phyloP scores from a whole-genome alignment of 2,113 vertebrate genomes.

The Ophiodon elongatus region DNA sequence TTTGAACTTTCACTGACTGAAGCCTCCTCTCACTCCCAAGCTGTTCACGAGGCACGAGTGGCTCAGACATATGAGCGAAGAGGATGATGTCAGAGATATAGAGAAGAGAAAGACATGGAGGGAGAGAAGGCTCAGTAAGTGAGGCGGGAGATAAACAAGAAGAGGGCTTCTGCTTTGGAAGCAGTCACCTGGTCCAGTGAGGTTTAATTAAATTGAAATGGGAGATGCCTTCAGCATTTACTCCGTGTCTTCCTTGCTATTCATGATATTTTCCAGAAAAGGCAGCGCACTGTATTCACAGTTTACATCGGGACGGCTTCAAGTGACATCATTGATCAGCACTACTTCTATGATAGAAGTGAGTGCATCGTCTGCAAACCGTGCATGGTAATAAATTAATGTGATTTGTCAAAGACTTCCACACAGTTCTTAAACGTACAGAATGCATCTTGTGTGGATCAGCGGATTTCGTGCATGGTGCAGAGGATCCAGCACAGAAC shows the following conservation, averaged over 20 bases:
- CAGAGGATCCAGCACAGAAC: neutral
- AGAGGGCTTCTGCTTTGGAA: neutral
- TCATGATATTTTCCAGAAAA: neutral
- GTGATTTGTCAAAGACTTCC: neutral
- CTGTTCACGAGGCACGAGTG: conserved; percentile 22
- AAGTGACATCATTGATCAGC: neutral
- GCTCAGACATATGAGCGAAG: conserved; percentile 38
- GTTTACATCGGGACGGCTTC: neutral
- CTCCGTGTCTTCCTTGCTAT: neutral
- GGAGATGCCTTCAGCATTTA: neutral
- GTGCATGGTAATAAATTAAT: neutral
- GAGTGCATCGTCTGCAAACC: neutral
- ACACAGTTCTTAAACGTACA: neutral
- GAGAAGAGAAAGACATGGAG: neutral
- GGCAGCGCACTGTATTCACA: neutral
- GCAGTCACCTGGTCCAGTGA: neutral
- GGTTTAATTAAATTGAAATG: neutral
- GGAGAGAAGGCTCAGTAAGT: neutral
- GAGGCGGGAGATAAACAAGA: conserved; percentile 18
- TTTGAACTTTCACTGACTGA: conserved; percentile 57
- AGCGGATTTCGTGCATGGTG: neutral
- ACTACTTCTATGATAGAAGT: neutral
- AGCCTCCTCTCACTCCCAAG: conserved; percentile 26
- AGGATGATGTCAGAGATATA: conserved; percentile 26
- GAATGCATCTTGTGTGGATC: too few species aligned